Conservation (phyloP, 2,113 vertebrate genomes). For the Condylura cristata region DNA sequence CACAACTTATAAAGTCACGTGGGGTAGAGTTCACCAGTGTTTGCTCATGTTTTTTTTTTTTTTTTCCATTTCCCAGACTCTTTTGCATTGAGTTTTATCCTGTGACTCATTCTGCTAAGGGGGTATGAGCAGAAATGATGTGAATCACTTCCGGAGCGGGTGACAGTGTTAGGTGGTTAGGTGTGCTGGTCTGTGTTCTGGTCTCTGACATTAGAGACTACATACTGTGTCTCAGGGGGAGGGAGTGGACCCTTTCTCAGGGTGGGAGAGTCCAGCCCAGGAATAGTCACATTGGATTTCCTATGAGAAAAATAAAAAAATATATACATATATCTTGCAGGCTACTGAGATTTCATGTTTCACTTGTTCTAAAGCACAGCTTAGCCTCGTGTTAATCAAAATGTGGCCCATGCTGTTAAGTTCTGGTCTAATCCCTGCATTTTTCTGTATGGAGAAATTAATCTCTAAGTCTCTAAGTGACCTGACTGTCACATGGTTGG, state of each 20-base stretch:
- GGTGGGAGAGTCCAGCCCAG: background rate
- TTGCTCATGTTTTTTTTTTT: background rate
- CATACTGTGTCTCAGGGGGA: background rate
- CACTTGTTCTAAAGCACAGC: background rate
- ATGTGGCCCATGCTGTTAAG: background rate
- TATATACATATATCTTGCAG: background rate
- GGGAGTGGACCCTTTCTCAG: background rate
- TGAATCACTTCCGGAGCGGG: background rate
- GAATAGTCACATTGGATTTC: background rate
- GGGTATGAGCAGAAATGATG: background rate
- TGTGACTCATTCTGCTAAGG: background rate
- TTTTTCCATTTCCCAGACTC: background rate
- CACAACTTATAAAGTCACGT: background rate
- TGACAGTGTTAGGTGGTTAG: background rate
- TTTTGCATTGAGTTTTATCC: background rate
- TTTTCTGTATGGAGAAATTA: slow-evolving; percentile 23
- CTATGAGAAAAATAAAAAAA: background rate
- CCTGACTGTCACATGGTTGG: background rate
- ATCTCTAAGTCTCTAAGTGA: background rate
- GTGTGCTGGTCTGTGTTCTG: background rate
- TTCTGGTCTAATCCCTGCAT: background rate
- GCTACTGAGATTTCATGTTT: background rate
- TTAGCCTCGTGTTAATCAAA: slow-evolving; percentile 13
- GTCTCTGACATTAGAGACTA: background rate
- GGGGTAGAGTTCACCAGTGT: background rate